Percentiles rank a stretch among this genome's conserved stretches.
These are phyloP conservation scores for Camponotus fellah DNA, from an alignment of 2,888 invertebrate species.

Conservation along the genomic window DNA sequence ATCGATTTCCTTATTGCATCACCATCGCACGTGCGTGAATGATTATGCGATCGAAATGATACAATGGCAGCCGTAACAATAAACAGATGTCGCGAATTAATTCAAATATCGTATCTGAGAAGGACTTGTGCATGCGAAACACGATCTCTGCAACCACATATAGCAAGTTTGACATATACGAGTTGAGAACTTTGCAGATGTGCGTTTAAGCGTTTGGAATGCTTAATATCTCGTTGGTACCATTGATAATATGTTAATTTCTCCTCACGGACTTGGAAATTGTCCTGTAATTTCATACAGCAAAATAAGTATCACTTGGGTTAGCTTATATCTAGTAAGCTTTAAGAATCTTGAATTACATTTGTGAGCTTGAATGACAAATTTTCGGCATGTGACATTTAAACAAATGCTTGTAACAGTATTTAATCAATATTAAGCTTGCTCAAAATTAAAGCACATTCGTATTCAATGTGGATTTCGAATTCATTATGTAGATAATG, in stretches of 20 bases:
- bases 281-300: not conserved
- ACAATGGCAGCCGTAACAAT: conserved; percentile 44
- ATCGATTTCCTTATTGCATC: conserved; percentile 34
- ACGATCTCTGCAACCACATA: not conserved
- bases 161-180: not conserved
- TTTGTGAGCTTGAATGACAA: not conserved
- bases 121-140: conserved; percentile 38
- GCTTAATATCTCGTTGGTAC: not conserved
- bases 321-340: not conserved
- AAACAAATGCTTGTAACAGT: not conserved
- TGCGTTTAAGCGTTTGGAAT: not conserved
- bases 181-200: conserved; percentile 17
- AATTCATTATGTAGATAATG: not conserved
- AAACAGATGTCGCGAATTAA: conserved; percentile 34
- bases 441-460: not conserved
- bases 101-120: conserved; percentile 24
- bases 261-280: not conserved
- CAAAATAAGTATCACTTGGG: not conserved
- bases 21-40: conserved; percentile 9
- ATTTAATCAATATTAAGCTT: conserved; percentile 7
- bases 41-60: conserved; percentile 20
- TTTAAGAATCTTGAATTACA: not conserved
- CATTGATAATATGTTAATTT: not conserved
- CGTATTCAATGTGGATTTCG: not conserved
- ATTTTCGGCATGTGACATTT: conserved; percentile 1